Conservation (phyloP, 2,888 invertebrate genomes). For the Brachycybe producta region DNA sequence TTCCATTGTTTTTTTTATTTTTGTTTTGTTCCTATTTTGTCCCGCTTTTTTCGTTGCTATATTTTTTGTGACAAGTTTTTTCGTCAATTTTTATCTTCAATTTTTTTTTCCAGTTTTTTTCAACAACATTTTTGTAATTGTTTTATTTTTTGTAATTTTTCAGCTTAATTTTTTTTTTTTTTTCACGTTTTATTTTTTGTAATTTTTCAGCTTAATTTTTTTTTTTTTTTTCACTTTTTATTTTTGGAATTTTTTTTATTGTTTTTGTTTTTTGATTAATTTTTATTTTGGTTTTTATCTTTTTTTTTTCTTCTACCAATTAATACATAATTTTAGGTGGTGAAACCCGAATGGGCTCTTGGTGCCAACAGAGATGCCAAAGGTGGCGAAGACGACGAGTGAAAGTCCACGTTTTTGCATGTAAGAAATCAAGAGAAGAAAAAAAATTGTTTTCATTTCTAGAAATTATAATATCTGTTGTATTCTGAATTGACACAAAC, state of each 20-base stretch:
- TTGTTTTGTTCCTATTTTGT: constrained; percentile 3
- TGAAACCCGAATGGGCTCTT: constrained; percentile 26
- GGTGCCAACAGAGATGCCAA: constrained; percentile 22
- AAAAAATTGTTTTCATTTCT: too few species aligned
- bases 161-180: constrained; percentile 1
- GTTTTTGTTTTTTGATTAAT: neutral
- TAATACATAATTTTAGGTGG: neutral
- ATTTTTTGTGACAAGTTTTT: constrained; percentile 9
- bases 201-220: constrained; percentile 2
- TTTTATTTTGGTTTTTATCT: constrained; percentile 10
- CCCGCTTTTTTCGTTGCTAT: neutral
- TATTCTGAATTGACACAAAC: too few species aligned
- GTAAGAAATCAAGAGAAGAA: too few species aligned
- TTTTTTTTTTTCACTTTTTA: constrained; percentile 2
- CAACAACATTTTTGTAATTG: neutral
- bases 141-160: constrained; percentile 3
- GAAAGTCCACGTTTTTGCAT: too few species aligned
- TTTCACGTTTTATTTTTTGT: neutral
- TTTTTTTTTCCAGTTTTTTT: constrained; percentile 5
- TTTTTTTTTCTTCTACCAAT: neutral
- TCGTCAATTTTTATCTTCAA: constrained; percentile 6
- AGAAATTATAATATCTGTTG: too few species aligned
- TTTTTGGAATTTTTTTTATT: neutral
- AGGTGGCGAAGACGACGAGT: constrained; percentile 16
- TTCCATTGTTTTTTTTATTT: constrained; percentile 5